Base-by-base conservation (phyloP, 2,888 invertebrate species). In the Heliconius hortense region DNA sequence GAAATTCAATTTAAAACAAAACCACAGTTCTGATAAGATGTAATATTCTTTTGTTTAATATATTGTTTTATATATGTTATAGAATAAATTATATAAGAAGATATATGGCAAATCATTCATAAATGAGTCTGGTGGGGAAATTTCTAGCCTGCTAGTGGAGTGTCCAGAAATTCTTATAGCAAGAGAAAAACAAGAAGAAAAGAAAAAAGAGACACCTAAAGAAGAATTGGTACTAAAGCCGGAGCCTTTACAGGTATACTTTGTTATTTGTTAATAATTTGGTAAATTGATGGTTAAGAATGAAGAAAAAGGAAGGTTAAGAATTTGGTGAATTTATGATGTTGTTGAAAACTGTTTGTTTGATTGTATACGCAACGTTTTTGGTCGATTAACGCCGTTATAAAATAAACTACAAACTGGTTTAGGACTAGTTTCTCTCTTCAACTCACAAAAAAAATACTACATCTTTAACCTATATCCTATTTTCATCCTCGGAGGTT, bases 61-160 rank as follows among this genome's bases (percentile, higher is more conserved):
- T 53, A 21, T 21, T 21, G 7, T 21, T 53, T 21, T 53, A 21
- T 53, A 53, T 21, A 31, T 69, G 74, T 77, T 70, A 48, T 88
- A 97, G 97, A 96, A 96, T 86, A 94, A 95, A 15, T 94, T 98
- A 63, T 97, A 97, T 86, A 97, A 98, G 88, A 96, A 97, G 84
- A 96, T 97, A 81, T 98, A 98, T 86, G 98, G 98, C 15, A 98
- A 98, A 89, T 96, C 96, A 73, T 79, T 93, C 28, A 87, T 88
- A 0, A 91, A 90, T 79, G 92, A 93, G 56, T 84, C 89, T 0
- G 89, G 89, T 0, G 87, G 87, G 2, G 93, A 93, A 10, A 88
- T 90, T 0, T 90, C 93, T 18, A 92, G 90, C 79, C 82, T 94
- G 64, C 82, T 94, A 70, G 91, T 94, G 68, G 94, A 94, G 79